Percentiles rank a stretch among this genome's conserved stretches.
These are phyloP conservation scores for Drosophila setifemur DNA, from an alignment of 1,140 invertebrate genomes.

Conservation along the genomic window DNA sequence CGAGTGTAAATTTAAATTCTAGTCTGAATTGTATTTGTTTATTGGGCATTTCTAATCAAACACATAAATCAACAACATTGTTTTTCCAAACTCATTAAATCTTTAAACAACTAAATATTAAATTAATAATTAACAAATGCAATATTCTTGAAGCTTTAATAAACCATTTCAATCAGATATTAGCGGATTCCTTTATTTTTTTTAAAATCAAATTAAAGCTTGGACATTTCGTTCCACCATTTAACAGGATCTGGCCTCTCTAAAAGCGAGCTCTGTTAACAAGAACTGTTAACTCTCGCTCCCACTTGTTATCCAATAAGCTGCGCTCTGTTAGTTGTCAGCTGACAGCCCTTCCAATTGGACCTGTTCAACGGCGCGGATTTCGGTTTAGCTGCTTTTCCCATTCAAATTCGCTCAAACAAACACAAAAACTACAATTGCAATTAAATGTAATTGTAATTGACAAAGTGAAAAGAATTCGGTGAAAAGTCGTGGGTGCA, in stretches of 20 bases:
- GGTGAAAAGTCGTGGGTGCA: conserved; percentile 29
- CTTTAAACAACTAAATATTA: no score
- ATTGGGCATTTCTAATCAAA: no score
- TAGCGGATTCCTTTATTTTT: no score
- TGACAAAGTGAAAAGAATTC: conserved; percentile 21
- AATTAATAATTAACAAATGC: neutral
- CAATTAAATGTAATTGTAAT: conserved; percentile 12
- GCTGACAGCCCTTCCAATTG: conserved; percentile 33
- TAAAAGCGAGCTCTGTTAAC: neutral
- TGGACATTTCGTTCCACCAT: no score
- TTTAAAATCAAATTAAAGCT: no score
- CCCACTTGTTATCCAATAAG: neutral
- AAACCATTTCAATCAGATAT: no score
- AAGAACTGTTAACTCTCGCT: neutral
- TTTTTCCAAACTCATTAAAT: no score
- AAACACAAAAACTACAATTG: conserved; percentile 6
- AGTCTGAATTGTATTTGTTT: no score
- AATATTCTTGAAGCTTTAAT: no score
- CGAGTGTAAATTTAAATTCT: no score
- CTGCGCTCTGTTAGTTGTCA: conserved; percentile 40
- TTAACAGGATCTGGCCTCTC: neutral
- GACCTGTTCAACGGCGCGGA: conserved; percentile 32
- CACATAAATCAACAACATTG: no score
- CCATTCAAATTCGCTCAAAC: conserved; percentile 31
- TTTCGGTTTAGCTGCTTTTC: conserved; percentile 15